Evolutionary conservation across 1,140 invertebrate species (phyloP), one percentile per base, ranked within the genome.

Genomic region (Potamilus streckersoni): DNA sequence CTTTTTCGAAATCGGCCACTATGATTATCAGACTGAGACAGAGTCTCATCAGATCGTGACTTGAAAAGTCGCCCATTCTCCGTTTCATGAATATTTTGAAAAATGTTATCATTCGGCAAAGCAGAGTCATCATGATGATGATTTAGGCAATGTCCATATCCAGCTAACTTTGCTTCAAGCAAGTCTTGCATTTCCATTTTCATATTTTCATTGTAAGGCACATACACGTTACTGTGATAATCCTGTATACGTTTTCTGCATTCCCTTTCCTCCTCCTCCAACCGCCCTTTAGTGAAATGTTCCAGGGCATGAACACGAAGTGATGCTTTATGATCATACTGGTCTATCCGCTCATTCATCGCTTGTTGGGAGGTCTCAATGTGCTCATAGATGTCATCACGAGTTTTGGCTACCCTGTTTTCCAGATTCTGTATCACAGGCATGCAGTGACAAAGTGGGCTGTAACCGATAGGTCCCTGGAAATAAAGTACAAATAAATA

Each of bases 401-500:
- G 95, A 83, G 96, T 95, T 78, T 93, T 92, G 82, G 96, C 95
- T 17, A 97, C 86, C 78, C 95, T 94, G 66, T 95, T 93, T 88
- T 97, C 96, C 86, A 97, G 93, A 76, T 96, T 94, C 76, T 94
- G 93, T 85, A 98, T 95, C 83, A 96, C 94, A 8, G 95, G 94
- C 0, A 93, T 93, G 86, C 94, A 95, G 83, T 95, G 95, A 86
- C 95, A 96, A 2, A 94, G 94, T 83, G 95, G 95, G 0, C 95
- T 95, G 14, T 96, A 94, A 2, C 96, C 96, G 15, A 97, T 93
- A 0, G 96, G 96, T 11, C 97, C 96, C 90, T 93, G 83, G 2
- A 82, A 74, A 49, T 49, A 49, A 49, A 49, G 38, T 49, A 49
- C 6, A 49, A 49, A 49, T 49, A 49, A 49, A 49, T 49, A 49